Percentiles rank a stretch among this genome's conserved stretches.
phyloP scores from a whole-genome alignment of 1,140 invertebrate species.

The Papilio helenus region DNA sequence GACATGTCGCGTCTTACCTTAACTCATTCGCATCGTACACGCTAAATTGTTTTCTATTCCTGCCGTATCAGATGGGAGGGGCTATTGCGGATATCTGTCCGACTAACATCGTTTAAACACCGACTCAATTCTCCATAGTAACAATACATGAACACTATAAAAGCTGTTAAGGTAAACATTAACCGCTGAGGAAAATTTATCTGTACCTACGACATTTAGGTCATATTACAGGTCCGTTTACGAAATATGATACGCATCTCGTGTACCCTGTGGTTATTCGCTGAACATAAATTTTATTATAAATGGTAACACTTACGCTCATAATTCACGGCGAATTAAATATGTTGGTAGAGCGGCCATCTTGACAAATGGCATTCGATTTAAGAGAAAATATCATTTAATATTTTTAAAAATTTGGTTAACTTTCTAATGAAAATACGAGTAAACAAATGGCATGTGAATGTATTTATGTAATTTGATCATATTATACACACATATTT shows the following conservation, averaged over 20 bases:
- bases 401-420: constrained; percentile 28
- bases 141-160: constrained; percentile 37
- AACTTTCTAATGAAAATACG: constrained; percentile 33
- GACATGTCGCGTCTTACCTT: constrained; percentile 53
- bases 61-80: constrained; percentile 57
- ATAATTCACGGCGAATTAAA: constrained; percentile 46
- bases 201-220: constrained; percentile 46
- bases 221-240: constrained; percentile 44
- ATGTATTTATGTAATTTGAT: constrained; percentile 13
- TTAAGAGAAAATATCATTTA: constrained; percentile 32
- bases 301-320: constrained; percentile 47
- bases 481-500: neutral
- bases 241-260: constrained; percentile 48
- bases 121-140: constrained; percentile 16
- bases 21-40: constrained; percentile 65
- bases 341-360: constrained; percentile 37
- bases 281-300: constrained; percentile 46
- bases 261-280: constrained; percentile 47
- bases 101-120: constrained; percentile 57
- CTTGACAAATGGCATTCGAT: constrained; percentile 34
- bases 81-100: constrained; percentile 57
- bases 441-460: neutral
- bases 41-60: constrained; percentile 70
- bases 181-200: constrained; percentile 44
- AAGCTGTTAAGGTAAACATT: constrained; percentile 30